Evolutionary conservation across 2,797 vertebrate species (phyloP).

Genomic region (Trachops cirrhosus): DNA sequence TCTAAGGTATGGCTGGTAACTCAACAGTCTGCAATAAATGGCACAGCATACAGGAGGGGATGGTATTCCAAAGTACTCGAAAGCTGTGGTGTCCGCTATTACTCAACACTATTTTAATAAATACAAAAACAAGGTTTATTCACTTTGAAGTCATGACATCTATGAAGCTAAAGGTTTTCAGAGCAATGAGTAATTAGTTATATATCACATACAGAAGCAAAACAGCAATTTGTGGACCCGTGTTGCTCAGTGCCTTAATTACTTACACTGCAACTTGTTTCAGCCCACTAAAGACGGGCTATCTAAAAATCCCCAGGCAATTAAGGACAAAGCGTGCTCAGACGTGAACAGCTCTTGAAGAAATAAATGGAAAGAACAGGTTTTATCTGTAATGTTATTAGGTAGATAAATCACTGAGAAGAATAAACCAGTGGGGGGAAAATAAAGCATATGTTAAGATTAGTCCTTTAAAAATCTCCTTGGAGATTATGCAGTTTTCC

Average conservation of each 20-base stretch:
- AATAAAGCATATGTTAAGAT: constrained; percentile 44
- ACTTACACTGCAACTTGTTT: constrained; percentile 63
- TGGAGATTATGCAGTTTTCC: constrained; percentile 63
- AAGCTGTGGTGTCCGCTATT: not conserved
- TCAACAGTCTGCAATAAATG: not conserved
- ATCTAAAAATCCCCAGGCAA: constrained; percentile 68
- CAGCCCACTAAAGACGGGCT: constrained; percentile 52
- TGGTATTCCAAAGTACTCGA: not conserved
- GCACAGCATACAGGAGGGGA: accelerated
- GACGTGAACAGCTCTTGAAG: constrained; percentile 64
- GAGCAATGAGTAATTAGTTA: constrained; percentile 65
- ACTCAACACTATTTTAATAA: constrained; percentile 33
- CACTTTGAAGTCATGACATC: constrained; percentile 51
- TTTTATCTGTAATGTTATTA: constrained; percentile 76
- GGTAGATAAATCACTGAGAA: constrained; percentile 75
- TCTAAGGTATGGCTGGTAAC: not conserved
- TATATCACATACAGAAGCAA: constrained; percentile 64
- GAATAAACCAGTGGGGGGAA: constrained; percentile 45
- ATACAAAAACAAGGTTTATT: constrained; percentile 23
- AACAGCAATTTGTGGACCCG: constrained; percentile 48
- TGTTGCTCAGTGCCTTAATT: constrained; percentile 56
- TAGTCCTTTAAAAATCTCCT: constrained; percentile 66
- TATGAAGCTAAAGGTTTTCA: constrained; percentile 66
- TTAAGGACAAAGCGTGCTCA: constrained; percentile 66
- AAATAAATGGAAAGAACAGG: constrained; percentile 68